Base-by-base conservation (phyloP, 2,888 invertebrate species). In the Hydrotaea cyrtoneurina region DNA sequence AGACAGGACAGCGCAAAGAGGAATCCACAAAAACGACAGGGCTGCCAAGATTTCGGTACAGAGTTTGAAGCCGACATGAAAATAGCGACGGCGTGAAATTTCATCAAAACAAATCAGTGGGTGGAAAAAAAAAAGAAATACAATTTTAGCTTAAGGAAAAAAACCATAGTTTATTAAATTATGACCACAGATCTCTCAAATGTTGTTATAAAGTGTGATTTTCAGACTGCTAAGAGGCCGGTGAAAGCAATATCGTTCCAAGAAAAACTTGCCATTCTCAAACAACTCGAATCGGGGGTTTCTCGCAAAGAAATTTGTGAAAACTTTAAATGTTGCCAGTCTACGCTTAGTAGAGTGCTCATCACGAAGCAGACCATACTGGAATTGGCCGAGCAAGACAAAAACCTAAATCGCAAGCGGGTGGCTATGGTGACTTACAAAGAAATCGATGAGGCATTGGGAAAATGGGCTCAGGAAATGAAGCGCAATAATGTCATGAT, bases 391-490 rank as follows among this genome's bases (percentile, higher is more conserved):
- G 72, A 57, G 7, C 31, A 15, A 17, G 59, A 59, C 15, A 59
- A 59, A 26, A 59, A 59, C 19, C 15, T 59, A 4, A 59, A 59
- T 26, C 59, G n/a, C 1, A 78, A 55, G 53, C 21, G 62, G n/a
- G 78, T 36, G 69, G 46, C 39, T 19, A 15, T 43, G 53, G 55
- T 50, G 39, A 15, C 50, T 50, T 59, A 73, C 36, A 85, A 85
- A 50, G 72, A 85, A 64, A 72, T 85, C 15, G 76, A 85, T 21
- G 15, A 79, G 1, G 72, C 81, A 0, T 66, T 85, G 13, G 79
- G 72, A 0, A 39, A 15, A 13, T 85, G 84, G 84, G 84, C 84
- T n/a, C 57, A 73, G 10, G 76, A 79, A 73, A 76, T 81, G 78
- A 73, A 76, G 39, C 46, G 19, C 0, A 21, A 59, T 1, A 46